Evolutionary conservation across 2,888 invertebrate species (phyloP).

Genomic region (Oxytorus armatus): DNA sequence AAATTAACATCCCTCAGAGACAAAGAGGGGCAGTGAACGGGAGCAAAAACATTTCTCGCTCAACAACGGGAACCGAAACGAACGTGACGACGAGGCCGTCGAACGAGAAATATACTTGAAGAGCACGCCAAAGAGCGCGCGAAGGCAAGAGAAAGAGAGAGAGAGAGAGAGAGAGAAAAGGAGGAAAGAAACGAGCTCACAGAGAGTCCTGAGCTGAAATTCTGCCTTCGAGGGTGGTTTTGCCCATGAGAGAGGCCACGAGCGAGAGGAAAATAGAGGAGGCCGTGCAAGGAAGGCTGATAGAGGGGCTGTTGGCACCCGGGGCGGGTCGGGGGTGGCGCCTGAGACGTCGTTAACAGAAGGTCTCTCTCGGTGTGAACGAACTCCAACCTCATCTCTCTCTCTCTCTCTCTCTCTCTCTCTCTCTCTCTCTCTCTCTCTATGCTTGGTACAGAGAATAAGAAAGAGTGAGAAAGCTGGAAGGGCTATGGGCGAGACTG

Average conservation of each 20-base stretch:
- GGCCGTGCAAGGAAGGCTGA: constrained; percentile 57
- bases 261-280: constrained; percentile 51
- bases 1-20: not conserved
- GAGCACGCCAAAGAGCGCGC: constrained; percentile 13
- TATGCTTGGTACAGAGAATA: constrained; percentile 22
- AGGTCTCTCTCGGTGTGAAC: constrained; percentile 61
- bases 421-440: constrained; percentile 12
- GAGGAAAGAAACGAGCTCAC: constrained; percentile 7
- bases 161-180: constrained; percentile 11
- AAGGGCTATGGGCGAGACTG: constrained; percentile 48
- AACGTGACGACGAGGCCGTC: constrained; percentile 32
- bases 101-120: constrained; percentile 46
- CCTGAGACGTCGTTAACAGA: constrained; percentile 72
- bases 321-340: constrained; percentile 69
- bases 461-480: constrained; percentile 54
- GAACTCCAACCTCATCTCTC: constrained; percentile 62
- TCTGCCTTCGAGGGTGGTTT: constrained; percentile 49
- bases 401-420: constrained; percentile 23
- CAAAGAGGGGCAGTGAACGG: not conserved
- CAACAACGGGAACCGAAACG: constrained; percentile 31
- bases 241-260: constrained; percentile 57
- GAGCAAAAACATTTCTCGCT: constrained; percentile 32
- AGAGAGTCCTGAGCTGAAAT: constrained; percentile 60
- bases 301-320: constrained; percentile 49
- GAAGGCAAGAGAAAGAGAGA: constrained; percentile 23